These are phyloP conservation scores for Homarus gammarus DNA, from an alignment of 2,888 invertebrate species.

Conservation along the genomic window DNA sequence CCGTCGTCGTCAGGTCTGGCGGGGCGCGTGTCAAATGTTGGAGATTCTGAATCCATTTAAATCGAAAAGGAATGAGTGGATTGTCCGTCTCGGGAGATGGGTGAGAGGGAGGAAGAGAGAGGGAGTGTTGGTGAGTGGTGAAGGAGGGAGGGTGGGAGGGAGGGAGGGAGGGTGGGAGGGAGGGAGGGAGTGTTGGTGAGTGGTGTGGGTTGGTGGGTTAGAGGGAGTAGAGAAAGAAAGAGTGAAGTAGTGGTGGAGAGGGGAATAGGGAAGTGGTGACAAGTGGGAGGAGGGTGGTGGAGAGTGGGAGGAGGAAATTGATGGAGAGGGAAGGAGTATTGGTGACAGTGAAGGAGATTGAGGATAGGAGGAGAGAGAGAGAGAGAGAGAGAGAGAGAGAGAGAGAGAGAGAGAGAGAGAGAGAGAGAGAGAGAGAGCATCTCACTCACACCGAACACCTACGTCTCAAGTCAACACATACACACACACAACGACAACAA, in stretches of 20 bases:
- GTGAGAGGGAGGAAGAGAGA: neutral
- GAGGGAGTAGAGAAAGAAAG: constrained; percentile 52
- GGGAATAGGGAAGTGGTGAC: too few relatives aligned
- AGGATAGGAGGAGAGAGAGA: constrained; percentile 40
- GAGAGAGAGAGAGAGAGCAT: neutral
- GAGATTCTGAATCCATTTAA: constrained; percentile 63
- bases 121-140: neutral
- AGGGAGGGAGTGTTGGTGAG: too few relatives aligned
- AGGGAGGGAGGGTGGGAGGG: constrained; percentile 51
- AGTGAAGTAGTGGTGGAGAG: constrained; percentile 48
- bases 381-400: constrained; percentile 54
- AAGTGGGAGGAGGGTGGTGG: neutral
- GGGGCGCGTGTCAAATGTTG: constrained; percentile 33
- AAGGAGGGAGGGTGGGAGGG: constrained; percentile 15
- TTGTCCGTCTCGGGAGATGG: constrained; percentile 52
- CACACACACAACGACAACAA: neutral
- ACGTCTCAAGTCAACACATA: too few relatives aligned
- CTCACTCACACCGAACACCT: too few relatives aligned
- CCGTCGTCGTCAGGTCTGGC: neutral
- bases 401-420: constrained; percentile 24
- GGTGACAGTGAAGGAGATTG: constrained; percentile 34
- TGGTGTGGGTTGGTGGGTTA: too few relatives aligned
- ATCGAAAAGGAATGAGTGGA: constrained; percentile 62
- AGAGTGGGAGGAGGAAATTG: neutral
- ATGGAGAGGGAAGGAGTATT: neutral